A percentile compares a stretch with the other conserved stretches of the same genome.
Conservation (phyloP, 1,140 invertebrate genomes). For the Papilio polyxenes region DNA sequence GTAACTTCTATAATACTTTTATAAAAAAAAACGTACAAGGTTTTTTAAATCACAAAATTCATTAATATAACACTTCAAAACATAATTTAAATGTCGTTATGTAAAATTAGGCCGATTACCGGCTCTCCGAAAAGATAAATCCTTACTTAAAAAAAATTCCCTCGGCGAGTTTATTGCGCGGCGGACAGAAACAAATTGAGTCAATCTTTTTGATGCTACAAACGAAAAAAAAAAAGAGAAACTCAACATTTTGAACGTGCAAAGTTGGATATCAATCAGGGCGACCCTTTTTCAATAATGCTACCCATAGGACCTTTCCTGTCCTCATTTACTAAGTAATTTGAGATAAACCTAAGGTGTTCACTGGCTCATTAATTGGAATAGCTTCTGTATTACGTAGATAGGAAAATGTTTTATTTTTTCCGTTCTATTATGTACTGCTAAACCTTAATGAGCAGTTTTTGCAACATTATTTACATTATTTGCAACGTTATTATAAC, state of each 20-base stretch:
- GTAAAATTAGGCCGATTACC: constrained; percentile 66
- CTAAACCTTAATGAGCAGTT: neutral
- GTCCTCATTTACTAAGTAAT: constrained; percentile 76
- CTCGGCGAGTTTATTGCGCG: constrained; percentile 72
- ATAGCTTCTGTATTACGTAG: neutral
- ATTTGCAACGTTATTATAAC: neutral
- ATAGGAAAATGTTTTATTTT: neutral
- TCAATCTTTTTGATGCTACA: constrained; percentile 75
- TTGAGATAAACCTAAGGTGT: constrained; percentile 47
- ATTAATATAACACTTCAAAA: constrained; percentile 62
- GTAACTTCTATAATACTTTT: neutral
- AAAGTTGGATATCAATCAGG: constrained; percentile 78
- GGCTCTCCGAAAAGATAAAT: constrained; percentile 71
- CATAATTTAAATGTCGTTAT: constrained; percentile 64
- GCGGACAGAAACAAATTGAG: constrained; percentile 77
- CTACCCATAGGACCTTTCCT: constrained; percentile 62
- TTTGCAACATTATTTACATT: neutral
- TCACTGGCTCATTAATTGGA: neutral
- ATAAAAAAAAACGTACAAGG: neutral
- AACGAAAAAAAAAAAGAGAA: constrained; percentile 71
- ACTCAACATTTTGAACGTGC: constrained; percentile 74
- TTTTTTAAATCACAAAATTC: constrained; percentile 50
- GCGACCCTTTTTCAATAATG: constrained; percentile 77
- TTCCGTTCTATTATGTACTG: neutral
- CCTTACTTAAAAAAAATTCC: constrained; percentile 73